Percentiles rank a stretch among this genome's conserved stretches.
Conservation (phyloP, 2,113 vertebrate genomes). For the Empidonax traillii region DNA sequence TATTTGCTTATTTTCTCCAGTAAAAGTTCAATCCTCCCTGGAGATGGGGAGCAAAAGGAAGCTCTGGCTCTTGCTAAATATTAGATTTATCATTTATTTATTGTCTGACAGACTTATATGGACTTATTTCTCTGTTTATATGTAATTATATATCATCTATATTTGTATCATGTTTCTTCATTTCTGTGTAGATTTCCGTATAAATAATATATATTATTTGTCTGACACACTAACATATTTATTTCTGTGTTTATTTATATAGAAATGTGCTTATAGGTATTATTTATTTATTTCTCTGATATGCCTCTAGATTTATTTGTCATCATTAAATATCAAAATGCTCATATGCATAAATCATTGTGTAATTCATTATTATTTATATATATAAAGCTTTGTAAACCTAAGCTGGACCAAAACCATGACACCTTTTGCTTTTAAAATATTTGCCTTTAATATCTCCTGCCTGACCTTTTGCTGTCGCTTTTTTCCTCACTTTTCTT, state of each 20-base stretch:
- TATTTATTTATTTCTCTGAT: background rate
- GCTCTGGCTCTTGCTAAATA: background rate
- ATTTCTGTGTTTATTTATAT: background rate
- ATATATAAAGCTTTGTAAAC: background rate
- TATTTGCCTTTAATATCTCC: conserved; percentile 58
- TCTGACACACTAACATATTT: background rate
- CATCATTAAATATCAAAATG: background rate
- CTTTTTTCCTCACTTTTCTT: background rate
- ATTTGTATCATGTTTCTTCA: background rate
- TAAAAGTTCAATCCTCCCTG: background rate
- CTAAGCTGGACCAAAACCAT: background rate
- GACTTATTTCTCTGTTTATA: background rate
- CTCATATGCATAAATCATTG: background rate
- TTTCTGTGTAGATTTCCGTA: background rate
- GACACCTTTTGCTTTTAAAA: background rate
- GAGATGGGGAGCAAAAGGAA: background rate
- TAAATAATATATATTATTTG: background rate
- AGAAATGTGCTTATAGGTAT: background rate
- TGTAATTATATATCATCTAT: background rate
- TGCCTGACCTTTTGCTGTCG: conserved; percentile 23
- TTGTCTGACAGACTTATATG: background rate
- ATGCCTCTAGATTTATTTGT: background rate
- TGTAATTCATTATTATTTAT: background rate
- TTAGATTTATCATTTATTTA: background rate
- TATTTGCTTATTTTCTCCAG: background rate